Base-by-base conservation (phyloP, 1,140 invertebrate genomes). In the Apis laboriosa region DNA sequence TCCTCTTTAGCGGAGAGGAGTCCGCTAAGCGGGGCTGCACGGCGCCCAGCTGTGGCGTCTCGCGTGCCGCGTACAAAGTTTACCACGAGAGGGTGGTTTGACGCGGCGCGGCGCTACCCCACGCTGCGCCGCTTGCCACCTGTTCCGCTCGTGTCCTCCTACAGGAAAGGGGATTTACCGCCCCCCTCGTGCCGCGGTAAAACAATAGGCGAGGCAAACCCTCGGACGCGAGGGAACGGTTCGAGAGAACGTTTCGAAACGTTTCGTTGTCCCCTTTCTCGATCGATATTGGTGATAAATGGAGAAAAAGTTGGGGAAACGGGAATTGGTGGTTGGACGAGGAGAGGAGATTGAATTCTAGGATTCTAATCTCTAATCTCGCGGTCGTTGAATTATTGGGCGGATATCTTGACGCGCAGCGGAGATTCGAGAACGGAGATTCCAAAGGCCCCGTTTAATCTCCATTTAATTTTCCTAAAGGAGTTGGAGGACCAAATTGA, bases 1-100 rank as follows among this genome's bases (percentile, higher is more conserved):
- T 89, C 88, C 88, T 91, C 86, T 89, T 89, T 43, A n/a, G n/a
- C 83, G 77, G 24, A 64, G 82, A 61, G 74, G 72, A 76, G 75
- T 84, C 73, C 24, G 24, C 24, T 24, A 24, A 24, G 86, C 43
- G 68, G 71, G 77, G 61, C 70, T 88, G 80, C 80, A 85, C 80
- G 90, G 91, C 85, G 79, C 77, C 92, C 91, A 92, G 91, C 92
- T 92, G 92, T 91, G 91, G 83, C 83, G 86, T 83, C 86, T 77
- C 81, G 78, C 82, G 34, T 4, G 75, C 85, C 87, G 85, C 76
- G 75, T 17, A 80, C 34, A 75, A 74, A 86, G 64, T 78, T 85
- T 89, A 87, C 86, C 64, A 90, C 86, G 90, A 43, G 34, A 90
- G 89, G 88, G 85, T 88, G 90, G 90, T 84, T 90, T 86, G 91